Percentiles rank a stretch among this genome's conserved stretches.
These are phyloP conservation scores for Columba livia DNA, from an alignment of 2,113 vertebrate genomes.

Conservation along the genomic window DNA sequence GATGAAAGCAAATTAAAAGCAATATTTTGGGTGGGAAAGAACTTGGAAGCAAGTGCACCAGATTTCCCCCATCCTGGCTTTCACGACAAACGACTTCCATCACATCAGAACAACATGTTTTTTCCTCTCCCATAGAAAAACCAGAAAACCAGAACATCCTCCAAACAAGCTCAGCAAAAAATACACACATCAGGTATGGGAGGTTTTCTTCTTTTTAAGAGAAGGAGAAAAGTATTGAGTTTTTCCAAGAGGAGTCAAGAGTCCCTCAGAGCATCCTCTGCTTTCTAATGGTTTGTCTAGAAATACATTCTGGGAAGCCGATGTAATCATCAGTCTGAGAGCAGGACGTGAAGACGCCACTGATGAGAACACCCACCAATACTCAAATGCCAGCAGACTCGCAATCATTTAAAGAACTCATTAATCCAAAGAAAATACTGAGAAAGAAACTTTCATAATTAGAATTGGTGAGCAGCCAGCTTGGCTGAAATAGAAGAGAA, in stretches of 20 bases:
- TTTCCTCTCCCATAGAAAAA: accelerated
- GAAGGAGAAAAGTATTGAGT: too few relatives aligned
- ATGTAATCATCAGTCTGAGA: not conserved
- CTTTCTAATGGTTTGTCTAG: not conserved
- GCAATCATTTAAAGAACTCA: not conserved
- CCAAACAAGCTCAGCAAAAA: not conserved
- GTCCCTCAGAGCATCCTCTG: not conserved
- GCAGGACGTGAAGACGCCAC: not conserved
- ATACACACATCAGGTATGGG: too few relatives aligned
- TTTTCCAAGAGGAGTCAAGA: not conserved
- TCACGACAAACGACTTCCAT: not conserved
- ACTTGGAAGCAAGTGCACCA: not conserved
- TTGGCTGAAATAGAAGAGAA: not conserved
- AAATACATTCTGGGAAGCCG: not conserved
- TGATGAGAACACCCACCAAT: not conserved
- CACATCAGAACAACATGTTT: not conserved
- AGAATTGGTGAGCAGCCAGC: not conserved
- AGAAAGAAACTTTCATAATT: not conserved
- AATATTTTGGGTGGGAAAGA: not conserved
- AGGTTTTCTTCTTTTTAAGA: too few relatives aligned
- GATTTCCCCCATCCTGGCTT: not conserved
- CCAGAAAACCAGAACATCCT: not conserved
- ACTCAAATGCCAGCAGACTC: not conserved
- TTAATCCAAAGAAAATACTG: not conserved
- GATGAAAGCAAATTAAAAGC: not conserved